Conservation (phyloP, 2,888 invertebrate genomes). For the Nysson spinosus region DNA sequence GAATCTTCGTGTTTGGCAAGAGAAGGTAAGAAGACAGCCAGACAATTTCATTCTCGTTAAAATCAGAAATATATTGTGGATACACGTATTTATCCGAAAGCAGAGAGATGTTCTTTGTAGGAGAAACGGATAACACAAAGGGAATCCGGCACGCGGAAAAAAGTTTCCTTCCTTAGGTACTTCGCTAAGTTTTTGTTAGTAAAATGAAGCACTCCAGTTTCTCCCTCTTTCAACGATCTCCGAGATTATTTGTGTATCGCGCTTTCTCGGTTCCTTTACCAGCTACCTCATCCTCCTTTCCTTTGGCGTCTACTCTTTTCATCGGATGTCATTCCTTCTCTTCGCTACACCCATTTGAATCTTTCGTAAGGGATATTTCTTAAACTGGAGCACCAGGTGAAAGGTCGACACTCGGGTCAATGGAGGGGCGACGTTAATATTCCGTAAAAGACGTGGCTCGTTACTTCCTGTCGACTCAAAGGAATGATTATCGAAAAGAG, state of each 20-base stretch:
- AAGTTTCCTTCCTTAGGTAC: constrained; percentile 53
- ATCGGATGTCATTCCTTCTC: neutral
- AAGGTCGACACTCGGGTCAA: constrained; percentile 39
- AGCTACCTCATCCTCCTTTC: neutral
- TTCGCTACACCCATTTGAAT: constrained; percentile 8
- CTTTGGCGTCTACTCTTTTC: neutral
- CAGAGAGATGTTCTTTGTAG: constrained; percentile 28
- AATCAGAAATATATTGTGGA: constrained; percentile 40
- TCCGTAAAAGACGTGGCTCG: constrained; percentile 35
- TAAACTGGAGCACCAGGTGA: constrained; percentile 42
- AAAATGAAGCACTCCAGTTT: constrained; percentile 53
- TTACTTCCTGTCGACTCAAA: constrained; percentile 36
- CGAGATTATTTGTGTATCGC: constrained; percentile 43
- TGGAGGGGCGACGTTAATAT: constrained; percentile 44
- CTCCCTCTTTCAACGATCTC: constrained; percentile 19
- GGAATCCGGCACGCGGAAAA: constrained; percentile 41
- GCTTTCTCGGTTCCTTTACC: neutral
- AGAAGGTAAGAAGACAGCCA: constrained; percentile 22
- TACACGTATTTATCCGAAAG: constrained; percentile 31
- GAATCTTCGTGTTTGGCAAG: no score
- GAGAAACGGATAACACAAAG: constrained; percentile 50
- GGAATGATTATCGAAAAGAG: constrained; percentile 22
- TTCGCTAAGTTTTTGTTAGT: constrained; percentile 59
- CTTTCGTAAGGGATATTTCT: constrained; percentile 25
- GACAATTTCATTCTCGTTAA: constrained; percentile 42